Percentiles rank a stretch among this genome's conserved stretches.
Conservation (phyloP, 2,797 vertebrate species). For the Typhlichthys subterraneus region DNA sequence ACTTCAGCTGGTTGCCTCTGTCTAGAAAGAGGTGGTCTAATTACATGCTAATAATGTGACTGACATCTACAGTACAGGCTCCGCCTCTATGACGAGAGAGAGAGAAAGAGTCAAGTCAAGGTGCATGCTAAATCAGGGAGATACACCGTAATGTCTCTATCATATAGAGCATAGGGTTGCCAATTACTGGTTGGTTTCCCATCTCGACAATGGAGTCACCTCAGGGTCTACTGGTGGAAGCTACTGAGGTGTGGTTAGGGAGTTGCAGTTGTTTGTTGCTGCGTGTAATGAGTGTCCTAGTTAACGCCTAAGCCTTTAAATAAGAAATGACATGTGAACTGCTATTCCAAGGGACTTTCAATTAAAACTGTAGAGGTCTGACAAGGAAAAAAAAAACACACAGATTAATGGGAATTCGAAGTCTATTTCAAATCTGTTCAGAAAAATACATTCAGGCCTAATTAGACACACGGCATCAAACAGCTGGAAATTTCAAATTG, state of each 20-base stretch:
- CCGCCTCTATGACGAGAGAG: conserved; percentile 8
- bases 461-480: conserved; percentile 79
- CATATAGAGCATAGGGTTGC: conserved; percentile 39
- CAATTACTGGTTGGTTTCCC: conserved; percentile 59
- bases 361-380: conserved; percentile 79
- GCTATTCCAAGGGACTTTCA: conserved; percentile 78
- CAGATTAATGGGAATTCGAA: conserved; percentile 80
- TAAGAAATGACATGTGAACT: conserved; percentile 77
- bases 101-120: not conserved
- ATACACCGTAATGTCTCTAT: conserved; percentile 34
- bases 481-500: conserved; percentile 80
- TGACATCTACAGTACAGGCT: not conserved
- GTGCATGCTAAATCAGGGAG: conserved; percentile 11
- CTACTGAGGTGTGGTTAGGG: conserved; percentile 47
- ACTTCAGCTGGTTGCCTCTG: not conserved
- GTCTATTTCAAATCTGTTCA: conserved; percentile 79
- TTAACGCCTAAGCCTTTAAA: conserved; percentile 72
- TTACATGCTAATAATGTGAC: too few species aligned
- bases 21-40: not conserved
- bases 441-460: conserved; percentile 77
- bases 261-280: conserved; percentile 55
- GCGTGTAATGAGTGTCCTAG: conserved; percentile 75
- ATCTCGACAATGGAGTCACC: conserved; percentile 38
- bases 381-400: conserved; percentile 64
- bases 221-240: conserved; percentile 52